Evolutionary conservation across 2,888 invertebrate species (phyloP), one percentile per base, ranked within the genome.

Genomic region (Agapetus fuscipes): DNA sequence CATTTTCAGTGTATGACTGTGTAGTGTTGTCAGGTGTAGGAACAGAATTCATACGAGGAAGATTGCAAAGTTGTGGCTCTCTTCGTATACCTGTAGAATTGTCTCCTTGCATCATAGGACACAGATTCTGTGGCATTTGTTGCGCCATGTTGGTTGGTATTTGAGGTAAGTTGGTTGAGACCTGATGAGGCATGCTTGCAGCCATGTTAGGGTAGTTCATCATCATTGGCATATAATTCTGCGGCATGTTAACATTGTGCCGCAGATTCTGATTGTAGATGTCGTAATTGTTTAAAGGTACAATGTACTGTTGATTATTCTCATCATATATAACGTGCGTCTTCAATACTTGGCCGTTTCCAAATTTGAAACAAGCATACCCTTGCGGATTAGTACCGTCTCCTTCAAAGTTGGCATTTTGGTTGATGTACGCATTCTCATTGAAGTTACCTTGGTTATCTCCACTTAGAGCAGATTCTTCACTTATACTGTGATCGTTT

Each of bases 231-330:
- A 25, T 29, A 26, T 33, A 33, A 3, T 37, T 29, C 28, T 33
- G 43, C 30, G 17, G 13, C 17, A 24, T 25, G 6, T 7, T 14
- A 47, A 17, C 31, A 20, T 44, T 44, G 14, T 28, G 37, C 24
- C 34, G 32, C 17, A 34, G 32, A 14, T 41, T 31, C 6, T 29
- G 36, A 24, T 62, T 66, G 49, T 68, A 69, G 20, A 65, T 55
- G 48, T 70, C 70, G 47, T 69, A 70, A 53, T 67, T 66, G 42
- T 64, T 55, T 59, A 66, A 61, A 2, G 69, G 68, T 30, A 70
- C 60, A 38, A 68, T 65, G 11, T 65, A 42, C 12, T 39, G 59
- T 50, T 66, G 63, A 49, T 66, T 66, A 50, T 66, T 67, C 52
- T 67, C 64, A 43, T 69, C 68, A 51, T 66, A 68, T 46, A 59